Evolutionary conservation across 2,797 vertebrate genomes (phyloP).

Genomic region (Gymnothorax reevesii): DNA sequence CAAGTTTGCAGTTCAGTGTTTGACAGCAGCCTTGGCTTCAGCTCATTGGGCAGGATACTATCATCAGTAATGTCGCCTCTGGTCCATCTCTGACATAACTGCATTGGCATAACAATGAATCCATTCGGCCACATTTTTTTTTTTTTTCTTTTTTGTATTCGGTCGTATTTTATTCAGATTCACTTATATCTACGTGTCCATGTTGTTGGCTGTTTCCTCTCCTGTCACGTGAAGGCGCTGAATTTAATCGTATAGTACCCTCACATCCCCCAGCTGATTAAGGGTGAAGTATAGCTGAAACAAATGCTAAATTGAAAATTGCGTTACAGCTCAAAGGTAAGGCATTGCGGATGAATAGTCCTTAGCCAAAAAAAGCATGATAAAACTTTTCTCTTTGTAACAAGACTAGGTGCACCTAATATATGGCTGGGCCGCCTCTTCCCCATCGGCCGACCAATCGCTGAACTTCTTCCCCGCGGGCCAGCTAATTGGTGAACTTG

Average conservation of each 20-base stretch:
- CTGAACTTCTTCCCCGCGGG: too few species aligned
- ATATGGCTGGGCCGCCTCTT: too few species aligned
- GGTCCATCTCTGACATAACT: background rate
- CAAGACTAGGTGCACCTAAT: too few species aligned
- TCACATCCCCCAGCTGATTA: too few species aligned
- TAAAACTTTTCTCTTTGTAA: background rate
- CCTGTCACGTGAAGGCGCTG: too few species aligned
- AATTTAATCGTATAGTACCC: too few species aligned
- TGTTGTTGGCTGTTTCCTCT: too few species aligned
- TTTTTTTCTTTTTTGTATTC: background rate
- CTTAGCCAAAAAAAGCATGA: background rate
- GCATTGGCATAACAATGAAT: background rate
- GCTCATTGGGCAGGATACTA: slow-evolving; percentile 33
- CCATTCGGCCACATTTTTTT: background rate
- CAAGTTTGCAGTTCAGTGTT: slow-evolving; percentile 25
- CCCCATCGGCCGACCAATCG: too few species aligned
- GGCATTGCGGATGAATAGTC: background rate
- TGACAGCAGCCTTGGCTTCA: slow-evolving; percentile 18
- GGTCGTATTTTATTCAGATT: background rate
- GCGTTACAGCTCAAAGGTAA: background rate
- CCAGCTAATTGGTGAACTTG: too few species aligned
- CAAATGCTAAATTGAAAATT: too few species aligned
- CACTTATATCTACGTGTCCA: background rate
- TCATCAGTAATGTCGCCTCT: slow-evolving; percentile 19
- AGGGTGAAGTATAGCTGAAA: too few species aligned